These are phyloP conservation scores for Caiman crocodilus DNA, from an alignment of 2,797 vertebrate genomes.

Conservation along the genomic window DNA sequence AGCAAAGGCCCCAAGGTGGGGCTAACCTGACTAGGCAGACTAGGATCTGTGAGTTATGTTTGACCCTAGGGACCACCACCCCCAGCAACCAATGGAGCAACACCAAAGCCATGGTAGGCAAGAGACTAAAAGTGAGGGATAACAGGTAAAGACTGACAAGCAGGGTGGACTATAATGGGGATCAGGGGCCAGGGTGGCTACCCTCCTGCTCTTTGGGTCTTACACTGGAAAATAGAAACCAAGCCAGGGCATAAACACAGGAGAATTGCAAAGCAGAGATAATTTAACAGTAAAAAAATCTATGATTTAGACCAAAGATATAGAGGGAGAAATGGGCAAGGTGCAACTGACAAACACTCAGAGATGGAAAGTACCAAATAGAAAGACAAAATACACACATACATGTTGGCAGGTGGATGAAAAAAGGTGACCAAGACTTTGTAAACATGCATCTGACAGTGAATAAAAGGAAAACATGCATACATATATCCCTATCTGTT, in stretches of 20 bases:
- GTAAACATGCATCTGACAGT: not conserved
- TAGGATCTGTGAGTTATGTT: too few species aligned
- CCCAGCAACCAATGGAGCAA: too few species aligned
- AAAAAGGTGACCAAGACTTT: not conserved
- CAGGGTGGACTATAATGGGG: too few species aligned
- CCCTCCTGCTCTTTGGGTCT: too few species aligned
- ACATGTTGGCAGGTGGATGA: not conserved
- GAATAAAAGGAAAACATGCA: not conserved
- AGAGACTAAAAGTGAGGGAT: too few species aligned
- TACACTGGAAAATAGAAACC: not conserved
- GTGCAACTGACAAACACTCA: not conserved
- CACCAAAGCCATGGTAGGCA: not conserved
- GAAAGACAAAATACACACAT: not conserved
- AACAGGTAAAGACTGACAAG: too few species aligned
- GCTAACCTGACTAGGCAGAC: too few species aligned
- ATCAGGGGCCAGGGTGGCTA: too few species aligned
- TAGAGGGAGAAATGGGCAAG: constrained; percentile 39
- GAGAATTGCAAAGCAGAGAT: not conserved
- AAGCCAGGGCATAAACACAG: not conserved
- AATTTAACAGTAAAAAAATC: constrained; percentile 7
- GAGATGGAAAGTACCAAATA: not conserved
- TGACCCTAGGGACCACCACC: too few species aligned
- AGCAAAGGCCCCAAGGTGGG: too few species aligned
- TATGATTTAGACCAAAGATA: constrained; percentile 9
- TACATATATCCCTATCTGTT: not conserved